Percentiles rank a stretch among this genome's conserved stretches.
Evolutionary conservation across 2,888 invertebrate genomes (phyloP).

Genomic region (Taphrorychus bicolor): DNA sequence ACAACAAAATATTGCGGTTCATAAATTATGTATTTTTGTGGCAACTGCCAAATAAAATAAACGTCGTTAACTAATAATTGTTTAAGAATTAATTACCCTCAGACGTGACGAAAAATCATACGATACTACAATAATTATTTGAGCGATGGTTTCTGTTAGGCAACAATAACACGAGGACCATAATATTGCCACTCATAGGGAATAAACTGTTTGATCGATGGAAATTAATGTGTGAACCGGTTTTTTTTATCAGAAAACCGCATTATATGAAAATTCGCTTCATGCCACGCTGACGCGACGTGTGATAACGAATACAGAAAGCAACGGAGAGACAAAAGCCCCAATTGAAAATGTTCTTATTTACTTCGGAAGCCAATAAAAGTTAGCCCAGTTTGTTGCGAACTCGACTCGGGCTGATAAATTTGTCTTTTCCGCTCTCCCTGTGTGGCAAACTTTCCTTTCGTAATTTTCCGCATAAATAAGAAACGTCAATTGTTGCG

Average conservation of each 20-base stretch:
- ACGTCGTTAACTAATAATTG: slow-evolving; percentile 6
- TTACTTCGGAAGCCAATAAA: slow-evolving; percentile 41
- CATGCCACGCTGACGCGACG: too few relatives aligned
- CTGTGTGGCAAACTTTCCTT: slow-evolving; percentile 9
- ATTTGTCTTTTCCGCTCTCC: slow-evolving; percentile 17
- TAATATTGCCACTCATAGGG: neutral
- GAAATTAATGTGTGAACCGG: neutral
- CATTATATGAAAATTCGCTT: neutral
- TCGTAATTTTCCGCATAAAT: slow-evolving; percentile 31
- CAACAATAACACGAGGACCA: neutral
- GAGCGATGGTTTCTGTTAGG: neutral
- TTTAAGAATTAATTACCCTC: neutral
- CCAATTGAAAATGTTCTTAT: slow-evolving; percentile 39
- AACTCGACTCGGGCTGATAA: slow-evolving; percentile 15
- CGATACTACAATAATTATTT: neutral
- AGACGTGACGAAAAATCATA: slow-evolving; percentile 3
- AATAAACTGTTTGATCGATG: neutral
- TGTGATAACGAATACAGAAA: neutral
- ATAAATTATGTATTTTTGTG: slow-evolving; percentile 3
- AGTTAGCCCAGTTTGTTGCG: slow-evolving; percentile 31
- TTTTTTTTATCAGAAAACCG: neutral
- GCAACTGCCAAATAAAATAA: neutral
- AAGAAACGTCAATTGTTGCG: slow-evolving; percentile 24
- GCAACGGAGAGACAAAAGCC: slow-evolving; percentile 4
- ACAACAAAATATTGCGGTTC: neutral